phyloP scores from a whole-genome alignment of 2,797 vertebrate genomes.

The Silurus aristotelis region DNA sequence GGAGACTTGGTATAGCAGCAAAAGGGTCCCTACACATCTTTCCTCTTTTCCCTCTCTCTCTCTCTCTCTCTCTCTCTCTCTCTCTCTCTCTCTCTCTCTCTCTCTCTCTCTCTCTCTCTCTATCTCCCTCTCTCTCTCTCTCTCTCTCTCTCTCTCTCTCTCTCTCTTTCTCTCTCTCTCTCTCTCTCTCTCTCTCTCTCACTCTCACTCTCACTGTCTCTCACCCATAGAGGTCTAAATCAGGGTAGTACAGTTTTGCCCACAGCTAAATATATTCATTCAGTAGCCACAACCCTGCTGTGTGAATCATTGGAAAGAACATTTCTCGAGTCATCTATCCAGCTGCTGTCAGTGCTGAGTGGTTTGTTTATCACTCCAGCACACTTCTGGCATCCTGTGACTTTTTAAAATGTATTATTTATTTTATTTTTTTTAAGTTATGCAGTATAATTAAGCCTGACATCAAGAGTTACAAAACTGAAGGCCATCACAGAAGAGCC shows the following conservation, averaged over 20 bases:
- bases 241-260: slow-evolving; percentile 23
- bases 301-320: slow-evolving; percentile 36
- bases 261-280: slow-evolving; percentile 38
- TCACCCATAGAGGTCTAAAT: not conserved
- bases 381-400: slow-evolving; percentile 43
- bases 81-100: not conserved
- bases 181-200: not conserved
- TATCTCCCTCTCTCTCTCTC: not conserved
- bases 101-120: not conserved
- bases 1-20: not conserved
- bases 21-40: slow-evolving; percentile 6
- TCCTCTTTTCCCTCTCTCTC: not conserved
- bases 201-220: not conserved
- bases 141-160: not conserved
- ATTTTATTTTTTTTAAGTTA: not conserved
- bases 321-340: slow-evolving; percentile 23
- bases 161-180: not conserved
- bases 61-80: not conserved
- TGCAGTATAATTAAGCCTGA: not conserved
- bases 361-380: slow-evolving; percentile 29
- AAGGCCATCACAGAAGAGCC: not conserved
- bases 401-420: not conserved
- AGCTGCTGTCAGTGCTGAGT: slow-evolving; percentile 25
- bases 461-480: not conserved
- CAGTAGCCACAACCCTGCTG: slow-evolving; percentile 12